These are phyloP conservation scores for Epinotia ramella DNA, from an alignment of 2,888 invertebrate genomes.

Conservation along the genomic window DNA sequence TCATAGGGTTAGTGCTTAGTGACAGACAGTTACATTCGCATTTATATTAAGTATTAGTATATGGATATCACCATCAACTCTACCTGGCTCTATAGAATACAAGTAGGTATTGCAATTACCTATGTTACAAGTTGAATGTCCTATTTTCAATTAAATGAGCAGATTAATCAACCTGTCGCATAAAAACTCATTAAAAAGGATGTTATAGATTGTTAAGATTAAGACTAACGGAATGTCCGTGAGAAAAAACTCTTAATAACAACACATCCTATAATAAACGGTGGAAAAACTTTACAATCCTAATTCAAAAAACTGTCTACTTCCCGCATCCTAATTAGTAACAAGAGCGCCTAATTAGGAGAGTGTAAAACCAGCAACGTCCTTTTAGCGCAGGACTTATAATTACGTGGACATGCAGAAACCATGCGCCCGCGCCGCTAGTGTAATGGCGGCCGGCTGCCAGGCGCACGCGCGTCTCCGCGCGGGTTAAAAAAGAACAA, in stretches of 20 bases:
- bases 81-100: no score
- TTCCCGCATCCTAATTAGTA: slow-evolving; percentile 24
- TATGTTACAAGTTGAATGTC: no score
- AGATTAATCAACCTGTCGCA: not conserved
- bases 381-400: slow-evolving; percentile 63
- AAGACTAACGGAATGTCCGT: not conserved
- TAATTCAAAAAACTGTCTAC: not conserved
- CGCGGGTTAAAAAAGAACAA: slow-evolving; percentile 50
- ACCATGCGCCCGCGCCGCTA: slow-evolving; percentile 71
- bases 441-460: slow-evolving; percentile 77
- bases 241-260: not conserved
- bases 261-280: not conserved
- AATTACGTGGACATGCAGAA: slow-evolving; percentile 74
- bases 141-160: no score
- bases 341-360: slow-evolving; percentile 24
- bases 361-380: slow-evolving; percentile 13
- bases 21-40: no score
- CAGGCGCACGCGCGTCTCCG: slow-evolving; percentile 70
- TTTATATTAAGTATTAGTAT: no score
- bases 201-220: not conserved
- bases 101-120: no score
- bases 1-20: no score
- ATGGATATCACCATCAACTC: no score
- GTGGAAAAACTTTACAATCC: not conserved
- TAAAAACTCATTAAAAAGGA: not conserved